Evolutionary conservation across 1,140 invertebrate species (phyloP).

Genomic region (Sarcophaga peregrina): DNA sequence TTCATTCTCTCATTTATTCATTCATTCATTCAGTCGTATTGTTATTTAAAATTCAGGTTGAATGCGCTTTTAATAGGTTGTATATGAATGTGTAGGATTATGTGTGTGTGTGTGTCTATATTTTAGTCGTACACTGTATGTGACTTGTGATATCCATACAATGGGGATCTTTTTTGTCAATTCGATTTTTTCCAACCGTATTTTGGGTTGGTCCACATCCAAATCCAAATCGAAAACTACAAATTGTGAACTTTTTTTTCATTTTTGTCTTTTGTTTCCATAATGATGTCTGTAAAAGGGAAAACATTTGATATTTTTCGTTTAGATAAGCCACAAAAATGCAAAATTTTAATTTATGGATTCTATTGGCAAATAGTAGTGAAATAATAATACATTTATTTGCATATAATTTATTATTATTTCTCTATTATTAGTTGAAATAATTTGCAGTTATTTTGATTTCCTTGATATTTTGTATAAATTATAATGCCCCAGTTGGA

Average conservation of each 20-base stretch:
- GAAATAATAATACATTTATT: too few relatives aligned
- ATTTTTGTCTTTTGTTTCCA: not conserved
- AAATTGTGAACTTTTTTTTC: not conserved
- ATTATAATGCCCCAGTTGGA: too few relatives aligned
- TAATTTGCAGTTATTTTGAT: too few relatives aligned
- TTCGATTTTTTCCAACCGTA: too few relatives aligned
- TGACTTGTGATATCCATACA: conserved; percentile 2
- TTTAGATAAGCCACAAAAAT: not conserved
- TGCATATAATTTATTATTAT: too few relatives aligned
- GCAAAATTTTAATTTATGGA: conserved; percentile 11
- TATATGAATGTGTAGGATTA: not conserved
- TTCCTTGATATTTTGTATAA: too few relatives aligned
- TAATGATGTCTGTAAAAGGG: conserved; percentile 21
- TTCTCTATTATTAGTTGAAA: too few relatives aligned
- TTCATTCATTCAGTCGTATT: not conserved
- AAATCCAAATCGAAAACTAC: not conserved
- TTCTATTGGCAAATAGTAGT: not conserved
- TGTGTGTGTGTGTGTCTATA: not conserved
- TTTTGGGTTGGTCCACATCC: conserved; percentile 4
- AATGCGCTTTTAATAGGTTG: conserved; percentile 24
- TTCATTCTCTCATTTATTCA: too few relatives aligned
- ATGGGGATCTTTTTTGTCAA: not conserved
- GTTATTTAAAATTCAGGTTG: conserved; percentile 19
- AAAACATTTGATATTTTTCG: conserved; percentile 6
- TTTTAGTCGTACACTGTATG: not conserved